Conservation (phyloP, 2,113 vertebrate genomes). For the Grammomys dolichurus region DNA sequence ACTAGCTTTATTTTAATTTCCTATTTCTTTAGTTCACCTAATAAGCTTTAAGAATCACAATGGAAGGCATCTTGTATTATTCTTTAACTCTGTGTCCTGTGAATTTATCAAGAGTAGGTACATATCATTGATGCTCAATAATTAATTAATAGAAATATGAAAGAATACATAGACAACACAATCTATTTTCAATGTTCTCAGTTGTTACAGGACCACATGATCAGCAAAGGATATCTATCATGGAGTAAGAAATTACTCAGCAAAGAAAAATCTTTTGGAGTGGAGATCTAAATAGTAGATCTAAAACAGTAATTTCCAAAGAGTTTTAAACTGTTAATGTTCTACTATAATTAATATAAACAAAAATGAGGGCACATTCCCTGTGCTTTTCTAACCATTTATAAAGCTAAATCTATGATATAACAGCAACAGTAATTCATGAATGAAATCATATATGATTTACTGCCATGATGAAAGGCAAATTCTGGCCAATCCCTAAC, state of each 20-base stretch:
- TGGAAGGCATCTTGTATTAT: not conserved
- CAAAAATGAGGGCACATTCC: not conserved
- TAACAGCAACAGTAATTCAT: not conserved
- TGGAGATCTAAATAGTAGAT: conserved; percentile 40
- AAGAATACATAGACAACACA: not conserved
- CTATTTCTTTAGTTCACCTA: not conserved
- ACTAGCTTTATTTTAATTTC: conserved; percentile 4
- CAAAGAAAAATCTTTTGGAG: conserved; percentile 23
- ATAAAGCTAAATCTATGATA: not conserved
- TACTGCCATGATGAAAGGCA: not conserved
- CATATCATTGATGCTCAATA: not conserved
- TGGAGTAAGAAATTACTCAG: not conserved
- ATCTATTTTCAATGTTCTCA: conserved; percentile 5
- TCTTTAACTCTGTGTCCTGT: not conserved
- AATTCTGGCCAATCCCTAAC: too few relatives aligned
- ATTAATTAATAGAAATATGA: not conserved
- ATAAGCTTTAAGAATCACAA: not conserved
- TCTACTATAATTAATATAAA: not conserved
- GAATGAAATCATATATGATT: not conserved
- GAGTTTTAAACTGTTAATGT: not conserved
- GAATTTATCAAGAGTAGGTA: not conserved
- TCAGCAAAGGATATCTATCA: not conserved
- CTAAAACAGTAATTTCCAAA: not conserved
- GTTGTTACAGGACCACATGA: not conserved
- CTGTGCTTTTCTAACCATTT: conserved; percentile 17